Percentiles rank a stretch among this genome's conserved stretches.
Conservation (phyloP, 2,113 vertebrate species). For the Geococcyx californianus region DNA sequence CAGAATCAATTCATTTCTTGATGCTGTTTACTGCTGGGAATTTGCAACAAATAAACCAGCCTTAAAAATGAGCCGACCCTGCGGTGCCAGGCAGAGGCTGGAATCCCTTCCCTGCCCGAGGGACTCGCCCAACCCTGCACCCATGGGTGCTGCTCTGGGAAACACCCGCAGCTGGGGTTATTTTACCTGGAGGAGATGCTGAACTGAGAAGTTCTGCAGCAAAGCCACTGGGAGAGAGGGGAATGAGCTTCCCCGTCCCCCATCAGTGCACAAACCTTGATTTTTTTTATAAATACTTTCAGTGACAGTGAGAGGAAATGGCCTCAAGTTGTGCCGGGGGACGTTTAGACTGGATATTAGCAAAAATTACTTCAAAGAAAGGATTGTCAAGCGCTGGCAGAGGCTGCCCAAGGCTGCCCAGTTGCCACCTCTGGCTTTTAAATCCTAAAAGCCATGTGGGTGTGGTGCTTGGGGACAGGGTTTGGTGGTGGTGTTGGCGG, state of each 20-base stretch:
- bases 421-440: no score
- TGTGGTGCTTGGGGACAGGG: no score
- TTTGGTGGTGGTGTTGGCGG: no score
- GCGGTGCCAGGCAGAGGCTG: not conserved
- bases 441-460: no score
- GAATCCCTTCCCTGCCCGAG: no score
- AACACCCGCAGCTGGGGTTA: accelerated
- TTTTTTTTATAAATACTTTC: not conserved
- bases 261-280: not conserved
- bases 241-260: not conserved
- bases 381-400: no score
- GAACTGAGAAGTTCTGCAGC: accelerated
- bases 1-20: not conserved
- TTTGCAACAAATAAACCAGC: not conserved
- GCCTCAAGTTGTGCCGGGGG: no score
- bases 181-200: not conserved
- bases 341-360: no score
- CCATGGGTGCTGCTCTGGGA: not conserved
- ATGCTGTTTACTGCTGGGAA: not conserved
- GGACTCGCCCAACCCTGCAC: no score
- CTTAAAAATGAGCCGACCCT: accelerated
- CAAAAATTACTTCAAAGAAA: no score
- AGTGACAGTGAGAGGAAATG: no score
- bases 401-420: no score
- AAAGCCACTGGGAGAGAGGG: not conserved